Base-by-base conservation (phyloP, 2,888 invertebrate species). In the Caenorhabditis sp. region DNA sequence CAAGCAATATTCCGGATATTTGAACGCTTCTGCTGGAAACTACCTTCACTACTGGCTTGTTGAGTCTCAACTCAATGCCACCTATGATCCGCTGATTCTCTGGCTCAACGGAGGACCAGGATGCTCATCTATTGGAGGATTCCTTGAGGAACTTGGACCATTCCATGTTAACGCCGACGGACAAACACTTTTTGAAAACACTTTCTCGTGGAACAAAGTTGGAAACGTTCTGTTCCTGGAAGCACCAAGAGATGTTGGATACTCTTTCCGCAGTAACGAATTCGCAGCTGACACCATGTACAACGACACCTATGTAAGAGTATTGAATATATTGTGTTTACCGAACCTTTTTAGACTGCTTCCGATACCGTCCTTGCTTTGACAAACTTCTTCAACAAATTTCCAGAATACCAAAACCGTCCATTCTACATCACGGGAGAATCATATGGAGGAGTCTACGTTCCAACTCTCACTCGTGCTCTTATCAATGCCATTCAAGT, bases 231-330 rank as follows among this genome's bases (percentile, higher is more conserved):
- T 93, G 56, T 93, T 92, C 88, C 80, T 93, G 74, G 93, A 94
- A 88, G 91, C 93, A 0, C 93, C 93, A 40, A 93, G 93, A 26
- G 93, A 93, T 60, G 93, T 93, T 37, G 93, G 93, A 2, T 94
- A 92, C 87, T 93, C 93, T 0, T 93, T 93, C 86, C 89, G 92
- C 11, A 87, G 85, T 56, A 92, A 82, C 55, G 85, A 85, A 37
- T 77, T 55, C 22, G 60, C 72, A 22, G 61, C 78, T 28, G 83
- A 86, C 56, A 58, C 72, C 28, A 79, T 76, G 62, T 87, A 89
- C 79, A 88, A 87, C 64, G 85, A 88, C 67, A 83, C 80, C n/a
- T 83, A 83, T 18, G 84, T 86, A 18, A 69, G 82, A 65, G 13
- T n/a, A 11, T n/a, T n/a, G n/a, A n/a, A n/a, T n/a, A n/a, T n/a